Conservation (phyloP, 2,113 vertebrate species). For the Petromus typicus region DNA sequence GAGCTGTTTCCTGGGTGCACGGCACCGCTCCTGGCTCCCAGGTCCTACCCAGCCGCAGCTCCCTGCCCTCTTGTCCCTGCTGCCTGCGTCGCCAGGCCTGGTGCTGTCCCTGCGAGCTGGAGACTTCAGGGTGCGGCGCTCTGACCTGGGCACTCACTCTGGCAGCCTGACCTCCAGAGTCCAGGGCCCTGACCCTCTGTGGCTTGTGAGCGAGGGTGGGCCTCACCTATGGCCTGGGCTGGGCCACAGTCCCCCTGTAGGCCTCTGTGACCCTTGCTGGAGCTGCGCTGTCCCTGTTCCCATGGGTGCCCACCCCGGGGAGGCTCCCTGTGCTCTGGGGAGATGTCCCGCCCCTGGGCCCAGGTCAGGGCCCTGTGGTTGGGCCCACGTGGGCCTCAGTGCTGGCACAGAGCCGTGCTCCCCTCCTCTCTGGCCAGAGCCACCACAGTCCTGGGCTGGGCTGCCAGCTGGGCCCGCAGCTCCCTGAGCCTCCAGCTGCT, state of each 20-base stretch:
- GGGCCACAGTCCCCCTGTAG: background rate
- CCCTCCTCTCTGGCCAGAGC: background rate
- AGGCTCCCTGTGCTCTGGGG: background rate
- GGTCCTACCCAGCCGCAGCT: background rate
- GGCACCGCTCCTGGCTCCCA: background rate
- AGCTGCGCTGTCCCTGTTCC: no score
- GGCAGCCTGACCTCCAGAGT: background rate
- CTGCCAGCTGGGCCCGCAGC: no score
- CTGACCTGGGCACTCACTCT: no score
- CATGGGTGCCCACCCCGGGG: no score
- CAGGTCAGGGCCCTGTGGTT: background rate
- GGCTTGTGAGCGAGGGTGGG: background rate
- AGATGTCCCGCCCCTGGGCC: background rate
- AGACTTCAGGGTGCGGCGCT: background rate
- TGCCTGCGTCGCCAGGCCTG: background rate
- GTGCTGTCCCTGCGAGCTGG: background rate
- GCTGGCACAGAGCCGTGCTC: background rate
- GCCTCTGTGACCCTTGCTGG: no score
- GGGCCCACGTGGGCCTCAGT: background rate
- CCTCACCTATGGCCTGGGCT: background rate
- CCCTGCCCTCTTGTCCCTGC: background rate
- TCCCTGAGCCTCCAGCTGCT: background rate
- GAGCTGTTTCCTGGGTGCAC: background rate
- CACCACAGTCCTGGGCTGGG: no score
- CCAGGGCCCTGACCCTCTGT: accelerated